Evolutionary conservation across 1,140 invertebrate genomes (phyloP).

Genomic region (Dendroctonus valens): DNA sequence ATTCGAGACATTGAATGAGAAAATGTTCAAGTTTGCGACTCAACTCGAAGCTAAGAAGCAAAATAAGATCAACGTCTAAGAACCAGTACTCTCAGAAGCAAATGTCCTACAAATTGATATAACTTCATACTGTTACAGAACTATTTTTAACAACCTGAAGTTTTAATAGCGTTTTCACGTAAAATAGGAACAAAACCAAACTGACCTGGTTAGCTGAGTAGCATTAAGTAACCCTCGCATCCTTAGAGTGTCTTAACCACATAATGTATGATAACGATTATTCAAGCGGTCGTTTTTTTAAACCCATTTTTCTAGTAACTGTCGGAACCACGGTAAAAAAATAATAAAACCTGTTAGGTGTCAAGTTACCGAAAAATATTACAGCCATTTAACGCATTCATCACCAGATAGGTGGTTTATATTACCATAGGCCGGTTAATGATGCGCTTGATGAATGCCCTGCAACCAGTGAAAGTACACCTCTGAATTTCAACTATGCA

Average conservation of each 20-base stretch:
- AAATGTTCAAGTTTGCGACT: too few species aligned
- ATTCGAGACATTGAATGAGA: too few species aligned
- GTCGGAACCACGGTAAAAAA: conserved; percentile 27
- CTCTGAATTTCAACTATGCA: conserved; percentile 17
- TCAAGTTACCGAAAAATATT: conserved; percentile 33
- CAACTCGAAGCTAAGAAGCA: too few species aligned
- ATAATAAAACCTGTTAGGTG: conserved; percentile 31
- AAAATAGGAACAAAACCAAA: too few species aligned
- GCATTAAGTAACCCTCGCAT: too few species aligned
- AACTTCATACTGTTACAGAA: too few species aligned
- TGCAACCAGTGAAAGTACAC: conserved; percentile 8
- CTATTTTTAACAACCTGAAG: too few species aligned
- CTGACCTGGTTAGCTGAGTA: too few species aligned
- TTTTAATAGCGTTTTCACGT: too few species aligned
- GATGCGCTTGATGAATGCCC: conserved; percentile 19
- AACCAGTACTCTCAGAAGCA: too few species aligned
- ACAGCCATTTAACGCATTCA: conserved; percentile 29
- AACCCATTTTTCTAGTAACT: conserved; percentile 26
- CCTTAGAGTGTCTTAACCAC: neutral
- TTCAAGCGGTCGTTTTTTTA: conserved; percentile 14
- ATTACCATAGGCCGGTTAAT: conserved; percentile 23
- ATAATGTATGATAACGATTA: conserved; percentile 11
- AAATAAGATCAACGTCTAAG: too few species aligned
- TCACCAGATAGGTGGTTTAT: conserved; percentile 26
- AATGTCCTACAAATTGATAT: too few species aligned